These are phyloP conservation scores for Porphyrio hochstetteri DNA, from an alignment of 2,113 vertebrate genomes.

Conservation along the genomic window DNA sequence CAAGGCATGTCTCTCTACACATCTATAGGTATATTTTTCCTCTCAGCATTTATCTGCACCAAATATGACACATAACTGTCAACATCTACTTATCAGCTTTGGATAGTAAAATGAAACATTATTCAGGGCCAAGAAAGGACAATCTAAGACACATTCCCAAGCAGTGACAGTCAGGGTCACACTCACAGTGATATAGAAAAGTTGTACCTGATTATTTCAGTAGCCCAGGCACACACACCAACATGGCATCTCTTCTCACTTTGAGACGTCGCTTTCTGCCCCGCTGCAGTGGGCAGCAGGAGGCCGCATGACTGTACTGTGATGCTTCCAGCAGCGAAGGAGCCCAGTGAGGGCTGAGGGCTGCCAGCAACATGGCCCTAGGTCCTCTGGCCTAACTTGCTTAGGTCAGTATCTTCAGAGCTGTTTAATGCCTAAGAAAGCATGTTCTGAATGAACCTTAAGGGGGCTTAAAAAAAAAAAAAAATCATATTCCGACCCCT, in stretches of 20 bases:
- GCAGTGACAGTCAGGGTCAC: background rate
- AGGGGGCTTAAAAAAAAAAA: background rate
- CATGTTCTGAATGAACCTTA: background rate
- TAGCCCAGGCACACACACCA: background rate
- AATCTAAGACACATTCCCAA: background rate
- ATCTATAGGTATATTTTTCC: background rate
- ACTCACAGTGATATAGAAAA: background rate
- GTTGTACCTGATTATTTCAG: background rate
- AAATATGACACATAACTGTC: background rate
- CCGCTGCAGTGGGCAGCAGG: rapidly evolving
- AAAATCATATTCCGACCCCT: background rate
- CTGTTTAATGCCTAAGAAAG: background rate
- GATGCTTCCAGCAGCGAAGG: rapidly evolving
- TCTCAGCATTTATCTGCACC: background rate
- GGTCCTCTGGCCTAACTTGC: too few relatives aligned
- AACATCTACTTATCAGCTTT: background rate
- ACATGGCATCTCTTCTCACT: background rate
- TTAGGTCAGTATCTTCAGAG: background rate
- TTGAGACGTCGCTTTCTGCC: background rate
- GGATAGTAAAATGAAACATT: background rate
- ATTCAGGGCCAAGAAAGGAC: background rate
- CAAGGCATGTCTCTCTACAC: background rate
- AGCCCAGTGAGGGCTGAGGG: rapidly evolving
- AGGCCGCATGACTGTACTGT: rapidly evolving
- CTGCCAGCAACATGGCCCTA: rapidly evolving